Base-by-base conservation (phyloP, 2,888 invertebrate genomes). In the Hyles lineata region DNA sequence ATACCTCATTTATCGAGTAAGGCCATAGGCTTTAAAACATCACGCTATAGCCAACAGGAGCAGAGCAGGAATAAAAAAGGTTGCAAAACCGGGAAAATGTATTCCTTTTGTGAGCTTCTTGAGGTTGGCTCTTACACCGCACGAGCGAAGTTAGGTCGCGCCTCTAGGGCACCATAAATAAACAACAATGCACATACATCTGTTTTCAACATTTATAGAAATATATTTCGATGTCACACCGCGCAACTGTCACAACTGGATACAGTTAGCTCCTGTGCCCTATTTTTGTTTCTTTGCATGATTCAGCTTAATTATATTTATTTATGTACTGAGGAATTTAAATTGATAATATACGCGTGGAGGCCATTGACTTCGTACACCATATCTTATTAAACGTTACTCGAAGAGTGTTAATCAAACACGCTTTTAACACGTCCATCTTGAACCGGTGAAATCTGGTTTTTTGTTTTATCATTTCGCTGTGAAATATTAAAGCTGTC, bases 371-470 rank as follows among this genome's bases (percentile, higher is more conserved):
- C 43, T n/a, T 63, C 43, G 21, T 50, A 23, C 21, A 11, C 67
- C 50, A 67, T 67, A 67, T 23, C 43, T 25, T 63, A 43, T 63
- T 43, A 63, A 35, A n/a, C 21, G 35, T 63, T 50, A 67, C 21
- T 23, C 23, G 17, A n/a, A 15, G 5, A 50, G 35, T 19, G 17
- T 17, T 67, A 50, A 50, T 5, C 50, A 67, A 50, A 50, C 23
- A 67, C 21, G n/a, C 9, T 63, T n/a, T 5, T 17, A 32, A 15
- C 61, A 61, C 17, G 5, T 15, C 23, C 61, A 29, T 5, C 15
- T 15, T 25, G 9, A 62, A 55, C 55, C 55, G 55, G 62, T 6
- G 32, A 62, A n/a, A 32, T 7, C 62, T 62, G 35, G 21, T 35
- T 67, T 3, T 62, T 35, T 15, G n/a, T n/a, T 55, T 55, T 55